Evolutionary conservation across 2,113 vertebrate genomes (phyloP).

Genomic region (Lipophrys pholis): DNA sequence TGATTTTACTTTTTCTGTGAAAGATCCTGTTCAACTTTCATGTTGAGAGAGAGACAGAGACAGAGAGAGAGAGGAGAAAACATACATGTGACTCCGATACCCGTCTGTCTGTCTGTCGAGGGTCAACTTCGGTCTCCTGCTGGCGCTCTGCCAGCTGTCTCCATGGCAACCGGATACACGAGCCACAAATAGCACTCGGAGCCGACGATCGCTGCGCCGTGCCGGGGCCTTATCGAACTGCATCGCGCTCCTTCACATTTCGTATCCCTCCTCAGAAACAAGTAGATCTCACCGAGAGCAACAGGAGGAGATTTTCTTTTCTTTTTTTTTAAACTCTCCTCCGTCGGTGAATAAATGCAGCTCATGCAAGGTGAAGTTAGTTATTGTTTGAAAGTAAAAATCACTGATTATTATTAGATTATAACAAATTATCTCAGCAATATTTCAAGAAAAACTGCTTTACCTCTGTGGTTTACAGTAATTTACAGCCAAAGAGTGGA

Average conservation of each 20-base stretch:
- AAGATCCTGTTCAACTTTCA: too few relatives aligned
- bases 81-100: not conserved
- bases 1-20: too few relatives aligned
- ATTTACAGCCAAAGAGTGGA: too few relatives aligned
- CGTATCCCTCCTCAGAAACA: slow-evolving; percentile 60
- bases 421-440: too few relatives aligned
- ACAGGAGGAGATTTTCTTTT: not conserved
- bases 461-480: too few relatives aligned
- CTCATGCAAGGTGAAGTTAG: too few relatives aligned
- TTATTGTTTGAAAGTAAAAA: too few relatives aligned
- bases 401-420: too few relatives aligned
- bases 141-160: slow-evolving; percentile 77
- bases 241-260: slow-evolving; percentile 50
- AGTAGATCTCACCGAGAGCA: slow-evolving; percentile 38
- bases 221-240: slow-evolving; percentile 44
- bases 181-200: slow-evolving; percentile 77
- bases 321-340: too few relatives aligned
- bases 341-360: too few relatives aligned
- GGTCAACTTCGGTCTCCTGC: slow-evolving; percentile 70
- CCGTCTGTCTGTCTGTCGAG: slow-evolving; percentile 36
- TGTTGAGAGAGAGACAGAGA: slow-evolving; percentile 1
- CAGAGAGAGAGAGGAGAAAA: slow-evolving; percentile 15
- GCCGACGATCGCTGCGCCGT: slow-evolving; percentile 60
- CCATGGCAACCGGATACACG: slow-evolving; percentile 78
- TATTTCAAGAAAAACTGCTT: too few relatives aligned